These are phyloP conservation scores for Anguilla rostrata DNA, from an alignment of 2,113 vertebrate species.

Conservation along the genomic window DNA sequence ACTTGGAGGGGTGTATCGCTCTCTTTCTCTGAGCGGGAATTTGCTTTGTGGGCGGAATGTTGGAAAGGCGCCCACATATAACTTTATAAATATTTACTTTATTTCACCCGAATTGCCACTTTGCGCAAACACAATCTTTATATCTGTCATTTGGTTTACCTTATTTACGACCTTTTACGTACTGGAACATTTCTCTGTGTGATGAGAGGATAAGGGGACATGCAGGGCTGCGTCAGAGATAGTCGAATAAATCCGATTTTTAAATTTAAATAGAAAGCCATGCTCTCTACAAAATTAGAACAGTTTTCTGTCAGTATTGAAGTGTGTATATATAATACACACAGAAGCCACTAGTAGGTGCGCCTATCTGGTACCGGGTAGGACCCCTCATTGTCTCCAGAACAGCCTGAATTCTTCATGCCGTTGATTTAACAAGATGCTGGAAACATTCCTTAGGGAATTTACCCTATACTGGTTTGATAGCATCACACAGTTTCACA, in stretches of 20 bases:
- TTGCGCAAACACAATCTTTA: not conserved
- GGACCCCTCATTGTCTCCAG: no score
- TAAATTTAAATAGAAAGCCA: no score
- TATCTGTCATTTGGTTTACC: not conserved
- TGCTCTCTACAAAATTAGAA: not conserved
- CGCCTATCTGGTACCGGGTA: no score
- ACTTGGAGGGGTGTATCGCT: not conserved
- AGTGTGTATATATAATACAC: no score
- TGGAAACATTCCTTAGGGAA: no score
- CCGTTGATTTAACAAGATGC: no score
- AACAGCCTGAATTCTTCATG: no score
- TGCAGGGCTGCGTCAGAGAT: not conserved
- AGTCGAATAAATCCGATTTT: not conserved
- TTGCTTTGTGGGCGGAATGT: not conserved
- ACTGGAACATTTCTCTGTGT: not conserved
- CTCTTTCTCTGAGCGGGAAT: not conserved
- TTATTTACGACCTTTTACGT: not conserved
- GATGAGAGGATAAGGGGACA: not conserved
- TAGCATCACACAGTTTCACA: no score
- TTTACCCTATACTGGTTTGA: no score
- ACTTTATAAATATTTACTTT: not conserved
- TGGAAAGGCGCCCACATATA: conserved; percentile 1
- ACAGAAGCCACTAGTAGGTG: no score
- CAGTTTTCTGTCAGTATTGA: no score
- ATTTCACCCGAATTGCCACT: not conserved